Evolutionary conservation across 2,113 vertebrate species (phyloP).

Genomic region (Chrysemys picta): DNA sequence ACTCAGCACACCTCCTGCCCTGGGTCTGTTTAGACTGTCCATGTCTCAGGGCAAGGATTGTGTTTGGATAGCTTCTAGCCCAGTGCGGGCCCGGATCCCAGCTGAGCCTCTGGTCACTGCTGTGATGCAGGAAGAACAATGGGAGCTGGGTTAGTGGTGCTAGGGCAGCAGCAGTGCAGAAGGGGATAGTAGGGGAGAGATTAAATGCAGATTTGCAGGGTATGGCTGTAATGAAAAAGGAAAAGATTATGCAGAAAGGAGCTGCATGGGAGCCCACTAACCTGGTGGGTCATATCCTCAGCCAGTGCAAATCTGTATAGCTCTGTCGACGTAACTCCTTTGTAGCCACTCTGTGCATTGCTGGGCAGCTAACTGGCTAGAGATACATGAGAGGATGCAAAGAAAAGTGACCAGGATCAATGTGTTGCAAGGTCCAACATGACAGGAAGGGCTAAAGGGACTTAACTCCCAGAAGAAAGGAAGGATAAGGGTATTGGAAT

Average conservation of each 20-base stretch:
- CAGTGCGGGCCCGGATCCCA: neutral
- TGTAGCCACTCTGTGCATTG: neutral
- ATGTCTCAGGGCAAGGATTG: neutral
- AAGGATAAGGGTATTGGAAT: neutral
- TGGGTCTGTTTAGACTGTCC: neutral
- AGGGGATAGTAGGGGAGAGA: neutral
- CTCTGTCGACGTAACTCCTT: neutral
- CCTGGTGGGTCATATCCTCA: neutral
- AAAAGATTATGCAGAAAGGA: neutral
- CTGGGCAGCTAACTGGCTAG: neutral
- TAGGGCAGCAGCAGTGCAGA: neutral
- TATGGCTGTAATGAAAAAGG: neutral
- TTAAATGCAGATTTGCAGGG: neutral
- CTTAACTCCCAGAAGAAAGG: too few species aligned
- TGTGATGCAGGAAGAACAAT: neutral
- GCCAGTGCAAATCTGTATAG: neutral
- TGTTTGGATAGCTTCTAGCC: neutral
- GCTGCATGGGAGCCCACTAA: neutral
- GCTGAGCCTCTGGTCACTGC: neutral
- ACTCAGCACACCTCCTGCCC: neutral
- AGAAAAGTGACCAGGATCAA: neutral
- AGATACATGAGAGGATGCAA: neutral
- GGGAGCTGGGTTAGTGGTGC: neutral
- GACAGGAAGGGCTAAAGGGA: neutral
- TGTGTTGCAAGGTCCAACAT: neutral